Conservation (phyloP, 2,113 vertebrate genomes). For the Alligator mississippiensis region DNA sequence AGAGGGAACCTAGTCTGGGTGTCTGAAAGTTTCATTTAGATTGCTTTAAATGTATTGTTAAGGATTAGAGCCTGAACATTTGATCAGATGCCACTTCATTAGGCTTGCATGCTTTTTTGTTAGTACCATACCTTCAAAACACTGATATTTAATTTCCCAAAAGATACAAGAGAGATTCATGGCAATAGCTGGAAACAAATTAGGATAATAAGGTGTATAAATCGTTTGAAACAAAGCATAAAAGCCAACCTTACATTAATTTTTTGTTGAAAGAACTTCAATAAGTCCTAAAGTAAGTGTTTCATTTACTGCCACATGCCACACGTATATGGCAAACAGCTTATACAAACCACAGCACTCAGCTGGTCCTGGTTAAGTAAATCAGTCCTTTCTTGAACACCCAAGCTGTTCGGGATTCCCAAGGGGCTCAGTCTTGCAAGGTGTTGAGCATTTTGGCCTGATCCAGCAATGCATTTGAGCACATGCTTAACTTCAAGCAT, state of each 20-base stretch:
- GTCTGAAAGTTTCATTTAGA: constrained; percentile 55
- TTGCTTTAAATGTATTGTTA: constrained; percentile 54
- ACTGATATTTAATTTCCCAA: constrained; percentile 59
- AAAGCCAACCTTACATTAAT: constrained; percentile 66
- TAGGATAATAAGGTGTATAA: constrained; percentile 72
- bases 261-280: constrained; percentile 73
- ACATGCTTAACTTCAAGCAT: rapidly evolving
- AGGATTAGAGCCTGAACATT: constrained; percentile 60
- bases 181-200: constrained; percentile 64
- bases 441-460: not conserved
- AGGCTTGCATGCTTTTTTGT: constrained; percentile 50
- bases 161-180: constrained; percentile 57
- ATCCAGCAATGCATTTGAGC: rapidly evolving
- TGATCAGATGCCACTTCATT: constrained; percentile 72
- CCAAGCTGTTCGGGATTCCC: constrained; percentile 50
- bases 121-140: constrained; percentile 27
- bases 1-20: constrained; percentile 43
- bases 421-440: not conserved
- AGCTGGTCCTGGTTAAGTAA: constrained; percentile 74
- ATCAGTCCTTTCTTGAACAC: constrained; percentile 69
- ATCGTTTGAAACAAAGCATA: constrained; percentile 69
- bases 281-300: constrained; percentile 76
- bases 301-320: constrained; percentile 79
- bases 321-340: constrained; percentile 73
- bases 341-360: constrained; percentile 74